Evolutionary conservation across 1,140 invertebrate genomes (phyloP).

Genomic region (Semibalanus balanoides): DNA sequence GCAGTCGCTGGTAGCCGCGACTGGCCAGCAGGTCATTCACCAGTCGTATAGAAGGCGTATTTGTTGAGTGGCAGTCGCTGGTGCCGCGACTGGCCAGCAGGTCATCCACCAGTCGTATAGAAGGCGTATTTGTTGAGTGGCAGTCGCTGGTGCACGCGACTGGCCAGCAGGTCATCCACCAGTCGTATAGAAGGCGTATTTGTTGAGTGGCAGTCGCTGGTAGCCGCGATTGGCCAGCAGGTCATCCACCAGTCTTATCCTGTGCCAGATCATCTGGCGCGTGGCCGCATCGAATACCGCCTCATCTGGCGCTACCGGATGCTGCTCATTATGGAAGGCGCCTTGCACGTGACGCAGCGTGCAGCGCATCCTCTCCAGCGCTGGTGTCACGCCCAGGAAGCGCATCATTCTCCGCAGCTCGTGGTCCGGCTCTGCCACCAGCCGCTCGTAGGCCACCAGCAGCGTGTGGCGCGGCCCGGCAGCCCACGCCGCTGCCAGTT

Average conservation of each 20-base stretch:
- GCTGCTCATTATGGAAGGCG: background rate
- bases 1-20: background rate
- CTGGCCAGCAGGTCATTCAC: background rate
- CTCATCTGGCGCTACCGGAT: background rate
- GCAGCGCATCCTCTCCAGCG: background rate
- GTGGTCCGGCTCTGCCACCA: background rate
- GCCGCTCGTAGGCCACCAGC: background rate
- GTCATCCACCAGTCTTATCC: no score
- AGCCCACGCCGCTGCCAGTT: background rate
- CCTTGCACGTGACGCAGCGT: background rate
- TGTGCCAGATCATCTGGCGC: background rate
- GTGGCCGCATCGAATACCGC: background rate
- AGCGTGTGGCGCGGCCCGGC: background rate
- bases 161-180: background rate
- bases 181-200: background rate
- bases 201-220: no score
- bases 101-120: no score
- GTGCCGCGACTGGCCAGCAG: no score
- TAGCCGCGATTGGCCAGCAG: no score
- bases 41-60: background rate
- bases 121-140: background rate
- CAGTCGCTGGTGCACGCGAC: background rate
- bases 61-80: no score
- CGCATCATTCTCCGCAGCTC: background rate
- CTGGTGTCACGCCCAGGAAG: background rate